These are phyloP conservation scores for Brachionus manjavacas DNA, from an alignment of 1,140 invertebrate species.

Conservation along the genomic window DNA sequence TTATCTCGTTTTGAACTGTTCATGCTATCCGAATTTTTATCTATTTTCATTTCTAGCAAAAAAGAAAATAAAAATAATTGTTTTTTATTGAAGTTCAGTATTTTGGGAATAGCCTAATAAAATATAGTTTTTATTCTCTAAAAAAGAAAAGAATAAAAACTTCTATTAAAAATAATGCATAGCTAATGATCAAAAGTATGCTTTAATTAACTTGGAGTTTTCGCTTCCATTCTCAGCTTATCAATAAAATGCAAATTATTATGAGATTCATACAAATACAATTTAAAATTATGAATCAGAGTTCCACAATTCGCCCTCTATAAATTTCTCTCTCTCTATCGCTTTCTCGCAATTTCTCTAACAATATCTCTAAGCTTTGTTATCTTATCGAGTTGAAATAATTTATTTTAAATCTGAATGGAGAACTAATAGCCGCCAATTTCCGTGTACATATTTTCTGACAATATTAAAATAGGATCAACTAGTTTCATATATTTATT, in stretches of 20 bases:
- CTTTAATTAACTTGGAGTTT: background rate
- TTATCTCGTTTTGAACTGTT: constrained; percentile 3
- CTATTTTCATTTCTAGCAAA: constrained; percentile 26
- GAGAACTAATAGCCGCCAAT: background rate
- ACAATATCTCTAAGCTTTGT: background rate
- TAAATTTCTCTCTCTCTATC: background rate
- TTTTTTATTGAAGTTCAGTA: background rate
- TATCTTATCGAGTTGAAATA: constrained; percentile 15
- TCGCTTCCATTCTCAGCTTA: background rate
- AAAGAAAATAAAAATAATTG: background rate
- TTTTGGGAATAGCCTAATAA: background rate
- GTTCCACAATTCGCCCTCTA: background rate
- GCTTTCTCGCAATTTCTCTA: background rate
- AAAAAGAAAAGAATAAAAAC: background rate
- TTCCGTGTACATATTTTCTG: background rate
- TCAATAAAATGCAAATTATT: constrained; percentile 6
- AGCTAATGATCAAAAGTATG: background rate
- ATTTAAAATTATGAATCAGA: constrained; percentile 2
- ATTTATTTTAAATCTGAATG: background rate
- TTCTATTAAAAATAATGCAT: background rate
- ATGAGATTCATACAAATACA: background rate
- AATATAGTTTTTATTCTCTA: background rate
- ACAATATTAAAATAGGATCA: background rate
- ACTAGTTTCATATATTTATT: background rate
- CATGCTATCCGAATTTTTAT: constrained; percentile 20